Evolutionary conservation across 2,797 vertebrate genomes (phyloP), one percentile per base, ranked within the genome.

Genomic region (Hybognathus amarus): DNA sequence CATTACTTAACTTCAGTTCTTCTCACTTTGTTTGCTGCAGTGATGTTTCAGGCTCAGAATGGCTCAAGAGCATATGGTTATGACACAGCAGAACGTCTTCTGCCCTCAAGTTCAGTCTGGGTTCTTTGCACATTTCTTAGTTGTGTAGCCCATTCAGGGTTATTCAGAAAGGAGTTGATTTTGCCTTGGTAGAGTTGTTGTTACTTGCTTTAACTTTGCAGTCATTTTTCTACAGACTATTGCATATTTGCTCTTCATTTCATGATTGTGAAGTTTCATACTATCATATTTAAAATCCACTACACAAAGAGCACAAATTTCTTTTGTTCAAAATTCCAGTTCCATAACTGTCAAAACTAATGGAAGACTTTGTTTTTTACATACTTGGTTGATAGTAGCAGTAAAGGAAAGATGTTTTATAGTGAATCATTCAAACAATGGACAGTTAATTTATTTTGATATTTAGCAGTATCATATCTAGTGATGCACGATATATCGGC

Each of bases 1-100:
- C 63, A 59, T 45, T 56, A 76, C 24, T 82, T 59, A 61, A 50
- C 36, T n/a, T 64, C 15, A 50, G 59, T 54, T 74, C 59, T 66
- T 66, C 17, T 54, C 17, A 17, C 10, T 82, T 40, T 0, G 8
- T 68, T 79, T 68, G 22, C 77, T 52, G 13, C 13, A 12, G 78
- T 27, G 36, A 59, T 17, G 67, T 54, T 75, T 82, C 38, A 59
- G 18, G 73, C 36, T n/a, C 15, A 67, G 63, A 30, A 54, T 30
- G 38, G n/a, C 18, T 66, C 5, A 5, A 56, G 10, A 67, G 33
- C 71, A 67, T 74, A 33, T 76, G 47, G 69, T 61, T 47, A 63
- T 47, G 54, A 73, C 69, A 45, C 59, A 74, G 54, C 80, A 42
- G 33, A 54, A 30, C 0, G n/a, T 67, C 47, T 68, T 73, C 8